Base-by-base conservation (phyloP, 2,113 vertebrate species). In the Hydrolagus affinis region DNA sequence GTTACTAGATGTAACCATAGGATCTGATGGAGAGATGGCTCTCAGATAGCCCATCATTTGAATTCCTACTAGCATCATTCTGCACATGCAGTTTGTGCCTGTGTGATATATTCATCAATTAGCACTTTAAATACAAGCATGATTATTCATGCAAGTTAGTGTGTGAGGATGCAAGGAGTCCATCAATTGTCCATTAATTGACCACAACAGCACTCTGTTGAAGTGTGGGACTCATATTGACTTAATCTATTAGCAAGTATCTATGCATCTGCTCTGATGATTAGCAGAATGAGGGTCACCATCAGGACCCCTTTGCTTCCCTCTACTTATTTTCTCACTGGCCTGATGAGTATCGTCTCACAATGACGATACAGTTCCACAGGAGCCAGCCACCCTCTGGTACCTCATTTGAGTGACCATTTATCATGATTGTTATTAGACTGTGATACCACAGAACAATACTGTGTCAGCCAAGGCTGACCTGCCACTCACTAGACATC, bases 71-170 rank as follows among this genome's bases (percentile, higher is more conserved):
- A 59, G 23, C 11, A 11, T 60, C 23, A 64, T 30, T 80, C 7
- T 30, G 23, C 59, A 28, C 57, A 64, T 3, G 77, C 77, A 64
- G 23, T 64, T 64, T 80, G n/a, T 80, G 59, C 56, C 23, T 64
- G 23, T 80, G 77, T 62, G n/a, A 80, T 64, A 80, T 80, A 64
- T 60, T 59, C 75, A 11, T 64, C 77, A 80, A 80, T 80, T 80
- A 80, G 77, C 64, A 23, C 60, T 80, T 80, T 80, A 62, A 80
- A 80, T 64, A 64, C 77, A 80, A 25, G 11, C 23, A 64, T 15
- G 64, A 80, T 80, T 80, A 80, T 80, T 80, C 77, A 80, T 57
- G 23, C 59, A 80, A 59, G 23, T 80, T 80, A 80, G 64, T 80
- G 77, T 25, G 15, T 17, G 23, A 64, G 77, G 14, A 59, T 80